phyloP scores from a whole-genome alignment of 2,797 vertebrate species.

The Chloroceryle inda region DNA sequence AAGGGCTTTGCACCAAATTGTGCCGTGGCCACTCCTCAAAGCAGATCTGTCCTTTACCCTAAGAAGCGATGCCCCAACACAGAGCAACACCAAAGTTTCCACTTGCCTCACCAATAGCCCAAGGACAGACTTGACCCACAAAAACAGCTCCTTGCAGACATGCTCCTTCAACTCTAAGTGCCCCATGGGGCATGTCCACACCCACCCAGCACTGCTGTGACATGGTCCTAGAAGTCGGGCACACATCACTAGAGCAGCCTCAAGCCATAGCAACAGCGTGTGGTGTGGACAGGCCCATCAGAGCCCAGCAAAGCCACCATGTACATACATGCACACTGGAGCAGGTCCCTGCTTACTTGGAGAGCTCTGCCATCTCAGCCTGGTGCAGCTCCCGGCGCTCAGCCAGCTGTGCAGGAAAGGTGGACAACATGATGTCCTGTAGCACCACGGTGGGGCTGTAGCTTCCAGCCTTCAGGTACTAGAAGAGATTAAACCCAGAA shows the following conservation, averaged over 20 bases:
- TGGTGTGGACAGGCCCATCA: neutral
- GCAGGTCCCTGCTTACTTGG: slow-evolving; percentile 83
- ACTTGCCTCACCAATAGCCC: neutral
- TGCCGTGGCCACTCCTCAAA: neutral
- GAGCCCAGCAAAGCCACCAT: neutral
- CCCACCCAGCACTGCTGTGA: neutral
- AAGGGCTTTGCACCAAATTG: neutral
- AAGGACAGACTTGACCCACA: neutral
- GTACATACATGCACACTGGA: rapidly evolving
- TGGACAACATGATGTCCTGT: slow-evolving; percentile 84
- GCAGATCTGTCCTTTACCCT: neutral
- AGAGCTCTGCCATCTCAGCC: slow-evolving; percentile 90
- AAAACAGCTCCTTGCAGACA: neutral
- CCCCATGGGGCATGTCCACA: rapidly evolving
- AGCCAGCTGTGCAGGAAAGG: slow-evolving; percentile 85
- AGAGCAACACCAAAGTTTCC: neutral
- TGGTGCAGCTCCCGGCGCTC: slow-evolving; percentile 88
- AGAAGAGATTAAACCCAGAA: slow-evolving; percentile 16
- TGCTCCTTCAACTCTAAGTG: neutral
- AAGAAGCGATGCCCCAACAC: neutral
- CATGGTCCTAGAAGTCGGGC: neutral
- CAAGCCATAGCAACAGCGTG: neutral
- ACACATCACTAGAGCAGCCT: neutral
- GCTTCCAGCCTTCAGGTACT: slow-evolving; percentile 90
- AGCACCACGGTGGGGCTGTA: slow-evolving; percentile 86